Evolutionary conservation across 2,888 invertebrate species (phyloP), one percentile per base, ranked within the genome.

Genomic region (Scaptomyza parva): DNA sequence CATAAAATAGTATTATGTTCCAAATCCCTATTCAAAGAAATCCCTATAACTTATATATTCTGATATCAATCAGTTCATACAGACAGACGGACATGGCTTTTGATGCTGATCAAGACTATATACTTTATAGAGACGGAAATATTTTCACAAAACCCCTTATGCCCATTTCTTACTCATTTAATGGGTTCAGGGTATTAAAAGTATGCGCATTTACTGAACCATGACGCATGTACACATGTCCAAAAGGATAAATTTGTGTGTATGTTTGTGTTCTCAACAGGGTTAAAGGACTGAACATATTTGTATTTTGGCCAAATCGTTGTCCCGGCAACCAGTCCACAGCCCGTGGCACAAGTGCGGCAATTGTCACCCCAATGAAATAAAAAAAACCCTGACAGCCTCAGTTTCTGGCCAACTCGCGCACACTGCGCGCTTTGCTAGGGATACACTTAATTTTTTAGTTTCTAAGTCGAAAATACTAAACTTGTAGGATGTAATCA

Each of bases 221-320:
- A 30, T 83, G 72, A 70, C 77, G 66, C 33, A 41, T 66, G 48
- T 40, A 51, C 47, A 72, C 52, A 62, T 68, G 71, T 57, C 54
- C 58, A 37, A 20, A 45, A 33, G 18, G n/a, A 54, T 17, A 8
- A 11, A 7, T 4, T 14, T 51, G 11, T 40, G 18, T 48, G 22
- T 18, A 18, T 22, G 6, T 24, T 30, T 41, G 43, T 50, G 40
- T 59, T 18, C 20, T 12, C 18, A 43, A 54, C 62, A 71, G 79
- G 82, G 79, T 79, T 65, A 75, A 61, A 65, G 52, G 47, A 48
- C 75, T 33, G 22, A 55, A 11, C 18, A 59, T 22, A 64, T 66
- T 67, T 72, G 51, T 73, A 84, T 79, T 78, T 78, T 86, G 87
- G 87, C 70, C 78, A 86, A 74, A 44, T 59, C 60, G 82, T 88